A percentile compares a stretch with the other conserved stretches of the same genome.
Conservation (phyloP, 2,113 vertebrate species). For the Hiodon tergisus region DNA sequence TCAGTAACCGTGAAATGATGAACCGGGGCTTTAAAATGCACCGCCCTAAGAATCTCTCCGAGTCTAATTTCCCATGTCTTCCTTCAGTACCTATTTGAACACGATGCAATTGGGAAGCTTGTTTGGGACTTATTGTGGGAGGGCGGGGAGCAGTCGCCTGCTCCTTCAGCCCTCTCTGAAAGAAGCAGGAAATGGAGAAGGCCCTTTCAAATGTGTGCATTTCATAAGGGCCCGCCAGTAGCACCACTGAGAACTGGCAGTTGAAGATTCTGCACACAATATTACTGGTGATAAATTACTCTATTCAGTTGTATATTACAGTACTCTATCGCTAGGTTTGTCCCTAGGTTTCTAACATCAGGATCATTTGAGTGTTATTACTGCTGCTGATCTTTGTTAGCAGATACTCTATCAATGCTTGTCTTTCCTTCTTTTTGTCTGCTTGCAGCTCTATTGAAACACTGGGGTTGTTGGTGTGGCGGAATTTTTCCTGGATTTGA, state of each 20-base stretch:
- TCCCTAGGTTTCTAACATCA: not conserved
- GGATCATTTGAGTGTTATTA: not conserved
- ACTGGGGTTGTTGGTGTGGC: slow-evolving; percentile 96
- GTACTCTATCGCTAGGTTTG: not conserved
- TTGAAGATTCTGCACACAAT: slow-evolving; percentile 32
- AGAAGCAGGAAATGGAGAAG: not conserved
- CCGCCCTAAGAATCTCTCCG: slow-evolving; percentile 26
- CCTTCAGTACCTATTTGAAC: slow-evolving; percentile 33
- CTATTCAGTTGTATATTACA: not conserved
- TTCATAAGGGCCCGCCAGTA: not conserved
- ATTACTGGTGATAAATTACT: slow-evolving; percentile 36
- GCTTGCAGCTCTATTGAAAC: slow-evolving; percentile 78
- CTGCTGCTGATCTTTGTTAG: not conserved
- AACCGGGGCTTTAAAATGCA: no score
- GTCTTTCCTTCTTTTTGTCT: slow-evolving; percentile 24
- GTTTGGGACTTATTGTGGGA: slow-evolving; percentile 44
- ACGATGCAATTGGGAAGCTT: slow-evolving; percentile 34
- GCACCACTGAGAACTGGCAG: slow-evolving; percentile 45
- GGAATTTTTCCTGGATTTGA: slow-evolving; percentile 99
- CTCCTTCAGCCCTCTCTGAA: not conserved
- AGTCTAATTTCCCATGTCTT: slow-evolving; percentile 32
- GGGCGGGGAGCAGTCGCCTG: no score
- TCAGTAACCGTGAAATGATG: no score
- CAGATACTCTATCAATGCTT: not conserved
- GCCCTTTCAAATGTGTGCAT: not conserved